Base-by-base conservation (phyloP, 2,113 vertebrate species). In the Cottus gobio region DNA sequence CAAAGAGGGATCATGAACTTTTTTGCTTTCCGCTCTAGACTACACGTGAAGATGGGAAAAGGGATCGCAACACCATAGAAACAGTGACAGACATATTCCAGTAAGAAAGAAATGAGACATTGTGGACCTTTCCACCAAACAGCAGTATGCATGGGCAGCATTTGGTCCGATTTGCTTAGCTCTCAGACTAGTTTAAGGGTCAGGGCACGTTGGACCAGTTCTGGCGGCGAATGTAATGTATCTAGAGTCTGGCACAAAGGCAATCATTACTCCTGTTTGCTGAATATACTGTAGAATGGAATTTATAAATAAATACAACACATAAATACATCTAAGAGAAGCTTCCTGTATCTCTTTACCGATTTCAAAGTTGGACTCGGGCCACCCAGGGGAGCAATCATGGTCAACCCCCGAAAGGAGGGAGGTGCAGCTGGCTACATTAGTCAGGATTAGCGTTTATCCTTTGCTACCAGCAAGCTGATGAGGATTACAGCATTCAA, bases 381-480 rank as follows among this genome's bases (percentile, higher is more conserved):
- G 39, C 82, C 71, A 79, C 57, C 44, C 42, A 62, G 37, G 54
- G 69, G 48, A 84, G 46, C 31, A 18, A 73, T 68, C 74, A 75
- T n/a, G 24, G 48, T 78, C 20, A 3, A 37, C 76, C 66, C 74
- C 58, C 31, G 10, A 75, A 83, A 66, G 54, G 66, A 60, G 56
- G 80, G 86, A 86, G 80, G 85, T 87, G 87, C 88, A 87, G 57
- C 77, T 83, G 71, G 87, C 31, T 76, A 84, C 87, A 92, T 93
- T 92, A 91, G 75, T 85, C 57, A 61, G 83, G 89, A 90, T 93
- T 93, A 91, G 44, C 72, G 65, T 86, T 91, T 73, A 91, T 91
- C 85, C 80, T 48, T 70, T 75, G 71, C 82, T 86, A 85, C 74
- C 1, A 79, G 86, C 77, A 85, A 83, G 67, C 80, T 73, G 80